These are phyloP conservation scores for Helarctos malayanus DNA, from an alignment of 2,797 vertebrate genomes.

Conservation along the genomic window DNA sequence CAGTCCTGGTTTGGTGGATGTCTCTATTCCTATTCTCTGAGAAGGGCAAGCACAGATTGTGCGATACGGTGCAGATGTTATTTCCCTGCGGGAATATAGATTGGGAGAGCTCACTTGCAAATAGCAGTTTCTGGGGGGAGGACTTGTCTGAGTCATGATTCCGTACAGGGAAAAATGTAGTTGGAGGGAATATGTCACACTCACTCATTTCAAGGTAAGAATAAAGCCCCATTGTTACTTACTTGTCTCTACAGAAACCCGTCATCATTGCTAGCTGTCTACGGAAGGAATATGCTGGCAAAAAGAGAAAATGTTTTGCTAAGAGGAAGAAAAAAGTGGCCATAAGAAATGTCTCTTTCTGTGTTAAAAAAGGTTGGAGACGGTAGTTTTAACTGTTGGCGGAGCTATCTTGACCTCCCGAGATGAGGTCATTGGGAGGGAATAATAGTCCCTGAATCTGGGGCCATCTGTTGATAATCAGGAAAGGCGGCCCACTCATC, in stretches of 20 bases:
- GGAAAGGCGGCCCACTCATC: not conserved
- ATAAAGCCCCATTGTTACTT: not conserved
- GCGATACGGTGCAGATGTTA: not conserved
- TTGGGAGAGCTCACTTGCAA: not conserved
- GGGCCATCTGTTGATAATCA: accelerated
- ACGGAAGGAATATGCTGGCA: slow-evolving; percentile 91
- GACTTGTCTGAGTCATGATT: not conserved
- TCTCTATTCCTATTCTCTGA: not conserved
- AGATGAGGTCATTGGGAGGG: not conserved
- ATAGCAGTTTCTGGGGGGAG: not conserved
- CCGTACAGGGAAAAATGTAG: not conserved
- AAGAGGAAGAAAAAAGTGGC: slow-evolving; percentile 90
- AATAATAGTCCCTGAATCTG: not conserved
- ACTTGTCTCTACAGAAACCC: slow-evolving; percentile 88
- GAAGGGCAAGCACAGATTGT: not conserved
- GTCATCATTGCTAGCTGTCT: slow-evolving; percentile 91
- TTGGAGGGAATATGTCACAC: too few species aligned
- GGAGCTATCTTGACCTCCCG: not conserved
- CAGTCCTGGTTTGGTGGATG: not conserved
- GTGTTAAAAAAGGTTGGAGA: slow-evolving; percentile 92
- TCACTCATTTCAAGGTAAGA: not conserved
- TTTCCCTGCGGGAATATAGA: not conserved
- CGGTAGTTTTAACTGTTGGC: not conserved
- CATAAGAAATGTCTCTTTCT: slow-evolving; percentile 93
- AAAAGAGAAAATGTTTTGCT: slow-evolving; percentile 87